Percentiles rank a stretch among this genome's conserved stretches.
These are phyloP conservation scores for Margaritifera margaritifera DNA, from an alignment of 2,888 invertebrate species.

Conservation along the genomic window DNA sequence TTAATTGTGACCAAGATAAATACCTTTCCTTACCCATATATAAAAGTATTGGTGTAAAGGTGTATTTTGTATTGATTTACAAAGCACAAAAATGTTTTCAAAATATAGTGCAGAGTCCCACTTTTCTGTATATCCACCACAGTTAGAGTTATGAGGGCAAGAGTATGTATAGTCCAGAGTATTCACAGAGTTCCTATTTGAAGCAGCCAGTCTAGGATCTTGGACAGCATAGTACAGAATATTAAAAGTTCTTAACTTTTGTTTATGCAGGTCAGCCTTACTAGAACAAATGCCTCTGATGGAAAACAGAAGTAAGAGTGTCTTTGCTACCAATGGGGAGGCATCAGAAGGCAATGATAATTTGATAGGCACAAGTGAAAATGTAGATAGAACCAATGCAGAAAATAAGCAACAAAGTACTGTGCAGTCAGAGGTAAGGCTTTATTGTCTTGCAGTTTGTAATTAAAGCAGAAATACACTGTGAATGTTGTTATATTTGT, in stretches of 20 bases:
- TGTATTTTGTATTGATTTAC: too few species aligned
- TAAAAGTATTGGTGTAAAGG: too few species aligned
- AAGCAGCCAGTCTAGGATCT: background rate
- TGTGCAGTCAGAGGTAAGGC: conserved; percentile 22
- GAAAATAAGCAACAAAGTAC: conserved; percentile 35
- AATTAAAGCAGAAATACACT: too few species aligned
- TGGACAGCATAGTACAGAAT: background rate
- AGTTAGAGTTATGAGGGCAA: too few species aligned
- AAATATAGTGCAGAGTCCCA: too few species aligned
- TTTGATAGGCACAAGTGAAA: conserved; percentile 25
- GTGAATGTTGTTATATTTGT: too few species aligned
- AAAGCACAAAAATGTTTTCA: too few species aligned
- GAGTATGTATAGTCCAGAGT: background rate
- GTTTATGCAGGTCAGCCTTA: conserved; percentile 79
- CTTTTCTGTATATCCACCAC: too few species aligned
- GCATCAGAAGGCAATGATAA: conserved; percentile 14
- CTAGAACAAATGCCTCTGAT: conserved; percentile 98
- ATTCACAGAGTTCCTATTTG: background rate
- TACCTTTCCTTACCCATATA: too few species aligned
- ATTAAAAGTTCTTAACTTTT: background rate
- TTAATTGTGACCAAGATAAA: too few species aligned
- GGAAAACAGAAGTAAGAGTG: conserved; percentile 75
- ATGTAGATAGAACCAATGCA: conserved; percentile 32
- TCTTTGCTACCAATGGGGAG: conserved; percentile 31
- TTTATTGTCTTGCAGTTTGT: background rate